Conservation (phyloP, 2,888 invertebrate species). For the Vandiemenella viatica region DNA sequence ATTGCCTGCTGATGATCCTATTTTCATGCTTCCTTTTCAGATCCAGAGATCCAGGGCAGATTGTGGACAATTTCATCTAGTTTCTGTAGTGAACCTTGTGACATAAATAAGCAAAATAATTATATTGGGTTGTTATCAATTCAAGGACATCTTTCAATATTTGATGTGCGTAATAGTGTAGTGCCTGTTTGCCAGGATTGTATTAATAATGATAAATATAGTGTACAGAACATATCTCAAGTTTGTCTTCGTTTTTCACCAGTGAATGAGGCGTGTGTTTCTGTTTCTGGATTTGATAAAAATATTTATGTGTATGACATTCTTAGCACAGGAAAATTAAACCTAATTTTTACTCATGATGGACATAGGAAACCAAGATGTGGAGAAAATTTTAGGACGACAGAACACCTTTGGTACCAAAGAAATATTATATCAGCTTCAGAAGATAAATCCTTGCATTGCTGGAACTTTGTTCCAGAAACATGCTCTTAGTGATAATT, state of each 20-base stretch:
- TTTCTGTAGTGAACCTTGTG: background rate
- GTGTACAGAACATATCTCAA: background rate
- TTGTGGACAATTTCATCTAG: background rate
- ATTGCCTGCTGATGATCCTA: too few species aligned
- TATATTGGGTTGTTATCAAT: background rate
- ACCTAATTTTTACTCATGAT: conserved; percentile 7
- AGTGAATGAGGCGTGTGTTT: background rate
- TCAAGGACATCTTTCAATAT: background rate
- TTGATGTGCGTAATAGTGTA: background rate
- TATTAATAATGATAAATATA: too few species aligned
- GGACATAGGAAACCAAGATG: conserved; percentile 1
- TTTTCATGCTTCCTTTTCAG: too few species aligned
- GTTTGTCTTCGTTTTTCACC: background rate
- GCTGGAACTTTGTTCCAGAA: conserved; percentile 3
- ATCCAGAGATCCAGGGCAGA: background rate
- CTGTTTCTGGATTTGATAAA: conserved; percentile 9
- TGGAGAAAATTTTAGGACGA: background rate
- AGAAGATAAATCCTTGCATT: conserved; percentile 3
- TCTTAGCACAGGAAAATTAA: background rate
- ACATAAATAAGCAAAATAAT: background rate
- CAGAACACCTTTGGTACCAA: conserved; percentile 4
- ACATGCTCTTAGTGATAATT: too few species aligned
- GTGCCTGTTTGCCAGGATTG: too few species aligned
- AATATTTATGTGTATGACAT: conserved; percentile 7
- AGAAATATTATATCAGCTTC: conserved; percentile 6